Conservation (phyloP, 2,797 vertebrate species). For the Tapirus indicus region DNA sequence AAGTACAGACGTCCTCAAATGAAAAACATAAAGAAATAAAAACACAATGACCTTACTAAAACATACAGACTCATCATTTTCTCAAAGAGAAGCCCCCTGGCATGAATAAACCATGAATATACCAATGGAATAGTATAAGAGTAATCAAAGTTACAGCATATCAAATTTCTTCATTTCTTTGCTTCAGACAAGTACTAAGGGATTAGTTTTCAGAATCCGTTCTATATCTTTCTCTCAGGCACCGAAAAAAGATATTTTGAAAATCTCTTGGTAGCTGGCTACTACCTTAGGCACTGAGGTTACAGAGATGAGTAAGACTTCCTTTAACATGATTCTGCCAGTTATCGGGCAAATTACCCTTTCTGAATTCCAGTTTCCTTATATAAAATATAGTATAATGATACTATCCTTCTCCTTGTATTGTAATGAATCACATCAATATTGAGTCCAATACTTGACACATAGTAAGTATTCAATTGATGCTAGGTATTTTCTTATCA, state of each 20-base stretch:
- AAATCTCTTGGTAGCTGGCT: neutral
- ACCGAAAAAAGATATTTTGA: neutral
- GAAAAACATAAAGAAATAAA: constrained; percentile 71
- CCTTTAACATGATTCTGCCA: neutral
- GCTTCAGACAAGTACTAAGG: neutral
- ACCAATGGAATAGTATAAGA: neutral
- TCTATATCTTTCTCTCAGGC: neutral
- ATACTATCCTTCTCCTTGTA: neutral
- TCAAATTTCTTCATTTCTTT: constrained; percentile 18
- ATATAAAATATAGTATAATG: neutral
- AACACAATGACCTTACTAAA: constrained; percentile 53
- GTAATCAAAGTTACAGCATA: neutral
- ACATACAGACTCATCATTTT: constrained; percentile 60
- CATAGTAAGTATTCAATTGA: neutral
- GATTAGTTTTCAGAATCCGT: neutral
- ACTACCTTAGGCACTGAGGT: neutral
- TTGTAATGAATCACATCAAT: neutral
- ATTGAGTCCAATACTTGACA: neutral
- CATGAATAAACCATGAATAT: constrained; percentile 54
- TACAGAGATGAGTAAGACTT: neutral
- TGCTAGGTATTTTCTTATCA: neutral
- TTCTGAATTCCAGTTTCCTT: neutral
- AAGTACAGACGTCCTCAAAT: constrained; percentile 56
- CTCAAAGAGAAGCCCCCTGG: neutral
- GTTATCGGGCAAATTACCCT: neutral